phyloP scores from a whole-genome alignment of 2,888 invertebrate species.

The Campopleginae sp. region DNA sequence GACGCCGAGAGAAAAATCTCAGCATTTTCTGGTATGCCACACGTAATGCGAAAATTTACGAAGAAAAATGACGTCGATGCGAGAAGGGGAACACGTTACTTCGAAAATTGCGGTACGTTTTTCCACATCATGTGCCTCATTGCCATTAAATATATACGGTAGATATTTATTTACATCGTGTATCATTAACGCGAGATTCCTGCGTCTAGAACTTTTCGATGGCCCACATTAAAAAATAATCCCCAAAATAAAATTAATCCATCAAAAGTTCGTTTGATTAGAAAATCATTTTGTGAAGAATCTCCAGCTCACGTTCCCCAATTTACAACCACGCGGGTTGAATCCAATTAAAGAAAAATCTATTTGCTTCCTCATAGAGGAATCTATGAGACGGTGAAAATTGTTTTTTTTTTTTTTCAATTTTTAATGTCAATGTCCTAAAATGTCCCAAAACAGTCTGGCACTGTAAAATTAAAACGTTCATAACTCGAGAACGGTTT shows the following conservation, averaged over 20 bases:
- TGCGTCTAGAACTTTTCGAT: neutral
- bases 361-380: too few species aligned
- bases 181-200: neutral
- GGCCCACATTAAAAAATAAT: too few species aligned
- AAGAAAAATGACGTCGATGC: slow-evolving; percentile 62
- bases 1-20: slow-evolving; percentile 55
- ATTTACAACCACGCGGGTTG: too few species aligned
- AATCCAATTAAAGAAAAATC: too few species aligned
- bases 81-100: slow-evolving; percentile 48
- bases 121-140: slow-evolving; percentile 36
- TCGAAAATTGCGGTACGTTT: slow-evolving; percentile 55
- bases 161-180: slow-evolving; percentile 9
- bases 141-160: neutral
- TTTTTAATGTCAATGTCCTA: too few species aligned
- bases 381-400: too few species aligned
- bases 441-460: too few species aligned
- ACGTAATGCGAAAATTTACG: slow-evolving; percentile 58
- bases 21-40: slow-evolving; percentile 33
- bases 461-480: too few species aligned
- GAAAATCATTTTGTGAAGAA: too few species aligned
- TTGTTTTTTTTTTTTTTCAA: too few species aligned
- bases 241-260: neutral
- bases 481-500: too few species aligned
- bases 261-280: neutral
- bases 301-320: too few species aligned